Evolutionary conservation across 2,888 invertebrate genomes (phyloP).

Genomic region (Eugnorisma glareosa): DNA sequence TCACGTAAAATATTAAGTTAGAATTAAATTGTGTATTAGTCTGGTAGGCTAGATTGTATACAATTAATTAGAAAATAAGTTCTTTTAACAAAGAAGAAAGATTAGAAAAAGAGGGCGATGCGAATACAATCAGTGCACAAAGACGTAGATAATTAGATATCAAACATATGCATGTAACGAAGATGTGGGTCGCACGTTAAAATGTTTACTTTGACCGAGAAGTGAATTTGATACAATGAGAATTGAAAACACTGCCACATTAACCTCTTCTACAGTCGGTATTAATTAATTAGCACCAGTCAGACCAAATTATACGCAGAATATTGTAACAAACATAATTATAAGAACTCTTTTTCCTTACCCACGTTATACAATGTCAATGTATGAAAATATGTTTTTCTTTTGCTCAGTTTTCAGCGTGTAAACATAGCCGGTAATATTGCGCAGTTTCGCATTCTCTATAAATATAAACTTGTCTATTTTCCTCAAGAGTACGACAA

Average conservation of each 20-base stretch:
- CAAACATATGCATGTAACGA: neutral
- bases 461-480: conserved; percentile 39
- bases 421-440: conserved; percentile 31
- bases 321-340: conserved; percentile 7
- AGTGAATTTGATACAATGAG: conserved; percentile 2
- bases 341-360: conserved; percentile 12
- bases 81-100: too few relatives aligned
- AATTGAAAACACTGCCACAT: conserved; percentile 17
- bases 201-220: conserved; percentile 5
- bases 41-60: neutral
- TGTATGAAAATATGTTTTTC: conserved; percentile 33
- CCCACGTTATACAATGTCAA: conserved; percentile 11
- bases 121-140: neutral
- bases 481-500: conserved; percentile 37
- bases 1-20: neutral
- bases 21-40: neutral
- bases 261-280: neutral
- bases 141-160: neutral
- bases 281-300: conserved; percentile 14
- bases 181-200: conserved; percentile 9
- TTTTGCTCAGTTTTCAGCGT: conserved; percentile 28
- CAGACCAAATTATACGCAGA: conserved; percentile 8
- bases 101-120: too few relatives aligned
- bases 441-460: conserved; percentile 47
- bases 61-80: too few relatives aligned